Evolutionary conservation across 1,140 invertebrate species (phyloP), one percentile per base, ranked within the genome.

Genomic region (Hylyphantes graminicola): DNA sequence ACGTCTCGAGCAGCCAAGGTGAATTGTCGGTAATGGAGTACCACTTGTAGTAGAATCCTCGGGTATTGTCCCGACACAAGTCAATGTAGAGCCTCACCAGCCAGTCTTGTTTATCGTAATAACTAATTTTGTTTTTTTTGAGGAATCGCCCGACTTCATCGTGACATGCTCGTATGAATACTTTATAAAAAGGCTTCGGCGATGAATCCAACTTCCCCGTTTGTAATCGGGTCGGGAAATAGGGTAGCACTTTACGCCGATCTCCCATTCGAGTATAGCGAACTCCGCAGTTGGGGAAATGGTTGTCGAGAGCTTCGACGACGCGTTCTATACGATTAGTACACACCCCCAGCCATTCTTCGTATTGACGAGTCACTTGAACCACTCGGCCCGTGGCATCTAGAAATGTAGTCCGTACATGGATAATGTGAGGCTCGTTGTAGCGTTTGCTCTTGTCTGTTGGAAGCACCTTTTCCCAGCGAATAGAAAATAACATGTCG

Each of bases 41-140:
- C 77, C 77, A 79, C 59, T 79, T 79, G n/a, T 79, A 70, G 59
- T 70, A 79, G 70, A 79, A 79, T 3, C 15, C 19, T 35, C 7
- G 53, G 0, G 77, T 68, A 12, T 79, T 5, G 11, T 59, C 67
- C 12, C 12, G 12, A 7, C 65, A 70, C 0, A 79, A 17, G 13
- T 79, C 65, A 8, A 79, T 57, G 12, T 79, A 79, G 3, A 79
- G 13, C 0, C 65, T 51, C 0, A 57, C 65, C 11, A 68, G 19
- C 64, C 77, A 79, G n/a, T 79, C 77, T 2, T 17, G 8, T 10
- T 68, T 68, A 9, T 70, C 65, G n/a, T 48, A 79, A 70, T 79
- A 79, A n/a, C 61, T 51, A 12, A 79, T 50, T 70, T 79, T 79
- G 11, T 79, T 68, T 0, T 48, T 35, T 9, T 70, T n/a, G 4